Conservation (phyloP, 2,797 vertebrate genomes). For the Xiphophorus birchmanni region DNA sequence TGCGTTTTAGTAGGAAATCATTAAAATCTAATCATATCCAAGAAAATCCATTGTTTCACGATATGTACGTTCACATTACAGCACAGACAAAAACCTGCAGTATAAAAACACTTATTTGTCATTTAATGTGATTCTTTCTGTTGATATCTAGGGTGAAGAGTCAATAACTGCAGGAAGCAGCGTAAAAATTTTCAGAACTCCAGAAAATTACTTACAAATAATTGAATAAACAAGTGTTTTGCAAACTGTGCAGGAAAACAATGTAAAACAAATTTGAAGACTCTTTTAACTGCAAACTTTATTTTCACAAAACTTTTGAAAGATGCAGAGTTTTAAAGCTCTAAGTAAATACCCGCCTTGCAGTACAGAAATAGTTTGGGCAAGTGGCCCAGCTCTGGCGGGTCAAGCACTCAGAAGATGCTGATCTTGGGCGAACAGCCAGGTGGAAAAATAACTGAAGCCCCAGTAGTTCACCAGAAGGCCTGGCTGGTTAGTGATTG, state of each 20-base stretch:
- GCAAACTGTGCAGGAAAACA: background rate
- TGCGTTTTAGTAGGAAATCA: no score
- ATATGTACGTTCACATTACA: no score
- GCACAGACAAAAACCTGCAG: no score
- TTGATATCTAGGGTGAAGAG: no score
- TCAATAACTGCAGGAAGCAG: no score
- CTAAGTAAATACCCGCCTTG: background rate
- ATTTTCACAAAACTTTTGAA: background rate
- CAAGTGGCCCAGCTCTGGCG: background rate
- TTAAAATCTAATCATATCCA: no score
- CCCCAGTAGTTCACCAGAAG: background rate
- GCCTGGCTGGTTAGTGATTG: background rate
- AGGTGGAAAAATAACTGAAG: background rate
- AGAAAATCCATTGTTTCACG: no score
- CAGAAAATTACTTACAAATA: background rate
- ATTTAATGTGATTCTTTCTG: no score
- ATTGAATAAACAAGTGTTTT: background rate
- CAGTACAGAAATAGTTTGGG: background rate
- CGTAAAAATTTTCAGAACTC: no score
- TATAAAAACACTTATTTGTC: no score
- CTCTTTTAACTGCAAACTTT: background rate
- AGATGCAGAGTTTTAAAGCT: background rate
- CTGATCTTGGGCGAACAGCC: background rate
- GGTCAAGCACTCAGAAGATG: background rate
- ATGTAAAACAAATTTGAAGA: background rate